Evolutionary conservation across 1,140 invertebrate genomes (phyloP), one percentile per base, ranked within the genome.

Genomic region (Pseudachorutes palmiensis): DNA sequence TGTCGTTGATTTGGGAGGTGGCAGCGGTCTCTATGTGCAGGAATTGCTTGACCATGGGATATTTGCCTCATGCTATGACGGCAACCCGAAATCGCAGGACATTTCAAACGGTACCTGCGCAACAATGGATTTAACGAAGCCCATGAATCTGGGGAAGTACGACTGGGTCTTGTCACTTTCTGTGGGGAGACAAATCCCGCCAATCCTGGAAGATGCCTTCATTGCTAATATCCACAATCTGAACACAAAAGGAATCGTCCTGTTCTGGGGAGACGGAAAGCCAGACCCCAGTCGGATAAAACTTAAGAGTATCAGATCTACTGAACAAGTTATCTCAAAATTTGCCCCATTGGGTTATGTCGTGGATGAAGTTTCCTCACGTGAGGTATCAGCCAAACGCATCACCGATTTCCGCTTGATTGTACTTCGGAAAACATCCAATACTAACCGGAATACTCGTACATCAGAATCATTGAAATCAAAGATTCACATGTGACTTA

Each of bases 141-240:
- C 55, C 5, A 12, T 58, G 12, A 28, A 58, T 22, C 9, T 58
- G n/a, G 28, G 9, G 5, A 9, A 9, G 22, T 24, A 24, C 22
- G 55, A 58, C 5, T 58, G 55, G 55, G 28, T 28, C n/a, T 22
- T 58, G 5, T 58, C 55, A 12, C 28, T 58, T 24, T 22, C n/a
- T 24, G 55, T 58, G 5, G 55, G 55, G 24, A 28, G 28, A 24
- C 55, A 58, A 24, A 58, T 58, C 24, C 55, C 55, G 55, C n/a
- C n/a, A 58, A 28, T 24, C 12, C 22, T 12, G 5, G 55, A 58
- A 58, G 55, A 58, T 9, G 28, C 22, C 9, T 58, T 58, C 55
- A 24, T 58, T 5, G 5, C 55, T 12, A 58, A 58, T 45, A 45
- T 45, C 19, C 36, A 45, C 19, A 9, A 45, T 45, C 9, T 45